Percentiles rank a stretch among this genome's conserved stretches.
Evolutionary conservation across 1,140 invertebrate species (phyloP).

Genomic region (Trachymyrmex septentrionalis): DNA sequence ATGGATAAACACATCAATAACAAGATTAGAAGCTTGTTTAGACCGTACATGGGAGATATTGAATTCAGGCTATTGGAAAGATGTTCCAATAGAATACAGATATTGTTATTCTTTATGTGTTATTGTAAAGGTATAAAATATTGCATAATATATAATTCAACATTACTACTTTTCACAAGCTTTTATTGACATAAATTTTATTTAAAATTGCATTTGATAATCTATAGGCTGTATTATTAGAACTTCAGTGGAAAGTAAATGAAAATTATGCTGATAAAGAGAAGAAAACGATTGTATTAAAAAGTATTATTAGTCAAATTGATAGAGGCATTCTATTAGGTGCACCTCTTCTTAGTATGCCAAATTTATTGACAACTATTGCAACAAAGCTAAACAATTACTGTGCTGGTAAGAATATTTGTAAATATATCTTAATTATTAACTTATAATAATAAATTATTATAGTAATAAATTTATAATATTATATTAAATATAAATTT

Average conservation of each 20-base stretch:
- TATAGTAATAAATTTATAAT: neutral
- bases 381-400: slow-evolving; percentile 85
- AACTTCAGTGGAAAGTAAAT: slow-evolving; percentile 72
- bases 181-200: neutral
- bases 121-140: slow-evolving; percentile 87
- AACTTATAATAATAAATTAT: too few relatives aligned
- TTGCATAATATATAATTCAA: slow-evolving; percentile 60
- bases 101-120: slow-evolving; percentile 89
- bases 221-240: slow-evolving; percentile 78
- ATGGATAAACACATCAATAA: slow-evolving; percentile 81
- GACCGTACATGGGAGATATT: slow-evolving; percentile 93
- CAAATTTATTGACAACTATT: slow-evolving; percentile 87
- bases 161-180: neutral
- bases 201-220: slow-evolving; percentile 18
- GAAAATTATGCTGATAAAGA: slow-evolving; percentile 39
- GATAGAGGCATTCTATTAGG: slow-evolving; percentile 95
- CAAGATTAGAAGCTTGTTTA: slow-evolving; percentile 88
- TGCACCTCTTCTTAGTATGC: slow-evolving; percentile 87
- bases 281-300: slow-evolving; percentile 75
- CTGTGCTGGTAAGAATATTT: slow-evolving; percentile 75
- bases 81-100: slow-evolving; percentile 88
- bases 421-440: slow-evolving; percentile 13
- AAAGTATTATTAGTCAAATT: slow-evolving; percentile 89
- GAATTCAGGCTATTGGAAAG: slow-evolving; percentile 95
- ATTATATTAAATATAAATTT: too few relatives aligned